Percentiles rank a stretch among this genome's conserved stretches.
Evolutionary conservation across 2,797 vertebrate genomes (phyloP).

Genomic region (Catostomus latipinnis): DNA sequence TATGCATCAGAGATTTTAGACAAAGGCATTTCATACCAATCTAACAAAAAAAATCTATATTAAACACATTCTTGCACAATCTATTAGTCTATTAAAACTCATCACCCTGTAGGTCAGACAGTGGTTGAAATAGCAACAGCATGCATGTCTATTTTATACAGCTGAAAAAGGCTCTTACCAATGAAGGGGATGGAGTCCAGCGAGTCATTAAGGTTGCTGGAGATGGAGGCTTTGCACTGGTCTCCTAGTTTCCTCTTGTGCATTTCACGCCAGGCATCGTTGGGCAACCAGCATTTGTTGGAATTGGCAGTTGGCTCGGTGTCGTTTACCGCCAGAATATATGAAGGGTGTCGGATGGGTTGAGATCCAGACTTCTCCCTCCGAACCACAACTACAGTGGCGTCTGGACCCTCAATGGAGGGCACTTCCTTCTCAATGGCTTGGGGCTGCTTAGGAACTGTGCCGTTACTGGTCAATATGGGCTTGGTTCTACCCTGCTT

Average conservation of each 20-base stretch:
- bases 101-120: background rate
- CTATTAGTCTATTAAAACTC: background rate
- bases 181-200: constrained; percentile 98
- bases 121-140: background rate
- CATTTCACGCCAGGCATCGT: constrained; percentile 81
- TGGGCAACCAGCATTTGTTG: constrained; percentile 81
- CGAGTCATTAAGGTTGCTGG: constrained; percentile 87
- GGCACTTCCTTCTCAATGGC: constrained; percentile 66
- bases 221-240: constrained; percentile 80
- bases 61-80: background rate
- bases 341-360: constrained; percentile 89
- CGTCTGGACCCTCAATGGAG: constrained; percentile 68
- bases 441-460: constrained; percentile 73
- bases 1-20: background rate
- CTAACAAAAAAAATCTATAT: background rate
- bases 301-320: constrained; percentile 64
- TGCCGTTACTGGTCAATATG: constrained; percentile 66
- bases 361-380: constrained; percentile 82
- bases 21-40: background rate
- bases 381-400: constrained; percentile 78
- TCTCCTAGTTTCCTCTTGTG: constrained; percentile 84
- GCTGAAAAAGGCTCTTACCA: constrained; percentile 77
- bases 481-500: constrained; percentile 59
- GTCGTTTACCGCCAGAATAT: constrained; percentile 89
- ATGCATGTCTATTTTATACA: background rate